Evolutionary conservation across 2,797 vertebrate genomes (phyloP).

Genomic region (Neosilurus mollespiculum): DNA sequence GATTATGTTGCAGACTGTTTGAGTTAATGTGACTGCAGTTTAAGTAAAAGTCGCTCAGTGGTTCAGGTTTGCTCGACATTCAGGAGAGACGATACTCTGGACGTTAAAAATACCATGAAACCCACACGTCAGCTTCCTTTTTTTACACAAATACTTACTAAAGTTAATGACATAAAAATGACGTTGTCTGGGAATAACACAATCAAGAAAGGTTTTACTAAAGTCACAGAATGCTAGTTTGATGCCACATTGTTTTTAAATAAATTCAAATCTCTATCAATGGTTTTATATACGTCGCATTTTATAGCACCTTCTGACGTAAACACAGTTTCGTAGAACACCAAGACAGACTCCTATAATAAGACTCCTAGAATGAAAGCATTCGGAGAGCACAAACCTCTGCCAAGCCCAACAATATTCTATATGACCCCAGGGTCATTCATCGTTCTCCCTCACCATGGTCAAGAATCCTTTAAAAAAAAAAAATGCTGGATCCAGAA

Average conservation of each 20-base stretch:
- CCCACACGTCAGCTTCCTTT: neutral
- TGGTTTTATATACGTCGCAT: neutral
- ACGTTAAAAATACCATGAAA: neutral
- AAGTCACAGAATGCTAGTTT: neutral
- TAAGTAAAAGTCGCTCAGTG: neutral
- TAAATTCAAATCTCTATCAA: neutral
- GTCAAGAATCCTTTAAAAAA: too few relatives aligned
- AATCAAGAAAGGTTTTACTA: neutral
- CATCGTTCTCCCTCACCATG: too few relatives aligned
- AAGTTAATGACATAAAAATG: neutral
- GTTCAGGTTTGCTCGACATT: neutral
- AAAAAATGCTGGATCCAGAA: too few relatives aligned
- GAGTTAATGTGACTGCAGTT: neutral
- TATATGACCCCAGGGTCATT: too few relatives aligned
- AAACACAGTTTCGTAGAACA: neutral
- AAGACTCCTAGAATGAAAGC: too few relatives aligned
- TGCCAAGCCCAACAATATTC: too few relatives aligned
- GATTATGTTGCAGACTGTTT: neutral
- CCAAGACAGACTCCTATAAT: neutral
- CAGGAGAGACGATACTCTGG: neutral
- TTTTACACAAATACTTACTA: neutral
- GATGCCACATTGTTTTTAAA: neutral
- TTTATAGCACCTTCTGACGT: neutral
- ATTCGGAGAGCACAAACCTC: too few relatives aligned
- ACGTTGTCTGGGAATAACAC: neutral